phyloP scores from a whole-genome alignment of 2,888 invertebrate genomes.

The Malacosoma neustria region DNA sequence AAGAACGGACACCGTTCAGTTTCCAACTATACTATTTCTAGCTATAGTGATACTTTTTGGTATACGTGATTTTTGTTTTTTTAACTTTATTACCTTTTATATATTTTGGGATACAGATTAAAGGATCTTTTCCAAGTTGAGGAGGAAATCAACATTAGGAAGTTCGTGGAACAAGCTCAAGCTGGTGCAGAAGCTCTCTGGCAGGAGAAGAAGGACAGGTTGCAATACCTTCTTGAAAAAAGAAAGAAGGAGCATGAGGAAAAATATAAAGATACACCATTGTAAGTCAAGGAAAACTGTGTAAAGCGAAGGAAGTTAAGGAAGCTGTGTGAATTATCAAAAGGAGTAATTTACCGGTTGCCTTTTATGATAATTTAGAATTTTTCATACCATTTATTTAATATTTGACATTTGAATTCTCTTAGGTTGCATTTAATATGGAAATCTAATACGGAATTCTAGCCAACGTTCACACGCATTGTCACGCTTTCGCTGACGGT shows the following conservation, averaged over 20 bases:
- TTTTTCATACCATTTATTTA: neutral
- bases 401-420: slow-evolving; percentile 9
- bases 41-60: too few species aligned
- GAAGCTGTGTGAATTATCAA: neutral
- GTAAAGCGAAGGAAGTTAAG: neutral
- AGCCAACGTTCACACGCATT: too few species aligned
- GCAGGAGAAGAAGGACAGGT: slow-evolving; percentile 62
- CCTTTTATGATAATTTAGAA: neutral
- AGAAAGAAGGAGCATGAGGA: slow-evolving; percentile 70
- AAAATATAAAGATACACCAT: slow-evolving; percentile 49
- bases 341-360: neutral
- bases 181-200: slow-evolving; percentile 58
- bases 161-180: slow-evolving; percentile 70
- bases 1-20: too few species aligned
- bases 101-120: too few species aligned
- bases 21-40: too few species aligned
- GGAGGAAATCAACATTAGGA: slow-evolving; percentile 63
- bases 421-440: too few species aligned
- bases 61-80: too few species aligned
- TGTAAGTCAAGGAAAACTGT: too few species aligned
- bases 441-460: too few species aligned
- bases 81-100: too few species aligned
- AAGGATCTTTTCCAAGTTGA: slow-evolving; percentile 57
- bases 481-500: too few species aligned
- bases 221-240: slow-evolving; percentile 56